Evolutionary conservation across 2,797 vertebrate genomes (phyloP), one percentile per base, ranked within the genome.

Genomic region (Cephalopachus bancanus): DNA sequence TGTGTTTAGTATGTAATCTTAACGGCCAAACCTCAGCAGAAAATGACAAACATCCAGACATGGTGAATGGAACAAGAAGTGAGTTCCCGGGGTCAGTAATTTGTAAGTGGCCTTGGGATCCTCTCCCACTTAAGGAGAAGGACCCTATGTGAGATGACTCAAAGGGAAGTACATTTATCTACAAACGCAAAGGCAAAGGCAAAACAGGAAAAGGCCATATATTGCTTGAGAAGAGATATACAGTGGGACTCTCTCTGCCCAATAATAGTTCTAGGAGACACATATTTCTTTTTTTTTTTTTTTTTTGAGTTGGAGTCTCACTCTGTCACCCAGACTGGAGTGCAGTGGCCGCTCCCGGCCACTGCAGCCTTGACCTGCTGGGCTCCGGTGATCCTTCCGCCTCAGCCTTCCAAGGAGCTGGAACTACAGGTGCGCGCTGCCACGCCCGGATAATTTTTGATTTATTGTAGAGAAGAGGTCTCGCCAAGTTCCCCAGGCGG

Each of bases 171-270:
- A 4, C 62, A 76, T 55, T 19, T 15, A 64, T 26, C 65, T 72
- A 10, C 7, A 72, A 57, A 9, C 7, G 6, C 4, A 15, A 49
- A 26, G 22, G n/a, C 11, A 7, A 44, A 15, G 37, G 69, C 44
- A 19, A 7, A 37, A 55, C 1, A 6, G 67, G 67, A 49, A 65
- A 9, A 0, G 7, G 24, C 17, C 12, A 33, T 15, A 0, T 2
- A 22, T 37, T 1, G 2, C 9, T 16, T 44, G 51, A 69, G 28
- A 26, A 28, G 62, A 15, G 59, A 4, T 11, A 9, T 20, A 11
- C 28, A 0, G 2, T 0, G 28, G 51, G 51, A 10, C 51, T 9
- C 51, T 10, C 10, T 0, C 67, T 37, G 19, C n/a, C 53, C 3
- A 1, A 12, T 5, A n/a, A 53, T 7, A 3, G 26, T 17, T 26